Conservation (phyloP, 2,888 invertebrate genomes). For the Agrochola lychnidis region DNA sequence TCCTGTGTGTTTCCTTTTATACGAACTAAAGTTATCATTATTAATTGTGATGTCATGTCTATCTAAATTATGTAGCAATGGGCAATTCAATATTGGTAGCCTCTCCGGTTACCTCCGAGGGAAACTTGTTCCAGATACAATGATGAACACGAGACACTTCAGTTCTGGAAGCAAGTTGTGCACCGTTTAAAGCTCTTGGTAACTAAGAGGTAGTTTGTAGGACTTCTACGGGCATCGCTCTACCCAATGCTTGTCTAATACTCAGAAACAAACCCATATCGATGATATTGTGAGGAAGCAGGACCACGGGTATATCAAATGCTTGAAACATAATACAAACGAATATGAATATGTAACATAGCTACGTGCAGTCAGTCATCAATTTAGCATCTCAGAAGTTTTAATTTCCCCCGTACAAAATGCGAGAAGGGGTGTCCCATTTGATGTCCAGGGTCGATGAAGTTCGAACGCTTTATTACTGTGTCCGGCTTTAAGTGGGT, state of each 20-base stretch:
- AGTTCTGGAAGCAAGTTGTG: conserved; percentile 72
- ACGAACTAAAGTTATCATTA: not conserved
- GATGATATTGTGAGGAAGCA: conserved; percentile 3
- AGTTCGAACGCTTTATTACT: conserved; percentile 91
- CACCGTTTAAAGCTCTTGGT: conserved; percentile 66
- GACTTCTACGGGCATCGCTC: conserved; percentile 70
- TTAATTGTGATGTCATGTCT: conserved; percentile 5
- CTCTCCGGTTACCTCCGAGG: conserved; percentile 49
- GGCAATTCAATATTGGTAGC: conserved; percentile 54
- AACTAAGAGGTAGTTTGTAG: conserved; percentile 76
- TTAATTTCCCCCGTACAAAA: conserved; percentile 87
- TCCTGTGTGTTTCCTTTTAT: conserved; percentile 6
- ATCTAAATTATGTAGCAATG: conserved; percentile 15
- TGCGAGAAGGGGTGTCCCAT: conserved; percentile 87
- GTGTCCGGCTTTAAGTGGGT: conserved; percentile 91
- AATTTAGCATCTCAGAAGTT: conserved; percentile 81
- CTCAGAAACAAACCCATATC: conserved; percentile 32
- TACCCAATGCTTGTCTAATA: conserved; percentile 41
- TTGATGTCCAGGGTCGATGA: conserved; percentile 89
- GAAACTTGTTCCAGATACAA: conserved; percentile 73
- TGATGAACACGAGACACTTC: conserved; percentile 70
- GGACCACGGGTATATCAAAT: not conserved
- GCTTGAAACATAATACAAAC: not conserved
- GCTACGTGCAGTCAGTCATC: conserved; percentile 65
- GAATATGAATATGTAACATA: conserved; percentile 1